Evolutionary conservation across 2,797 vertebrate genomes (phyloP).

Genomic region (Cynodonichthys magdalenae): DNA sequence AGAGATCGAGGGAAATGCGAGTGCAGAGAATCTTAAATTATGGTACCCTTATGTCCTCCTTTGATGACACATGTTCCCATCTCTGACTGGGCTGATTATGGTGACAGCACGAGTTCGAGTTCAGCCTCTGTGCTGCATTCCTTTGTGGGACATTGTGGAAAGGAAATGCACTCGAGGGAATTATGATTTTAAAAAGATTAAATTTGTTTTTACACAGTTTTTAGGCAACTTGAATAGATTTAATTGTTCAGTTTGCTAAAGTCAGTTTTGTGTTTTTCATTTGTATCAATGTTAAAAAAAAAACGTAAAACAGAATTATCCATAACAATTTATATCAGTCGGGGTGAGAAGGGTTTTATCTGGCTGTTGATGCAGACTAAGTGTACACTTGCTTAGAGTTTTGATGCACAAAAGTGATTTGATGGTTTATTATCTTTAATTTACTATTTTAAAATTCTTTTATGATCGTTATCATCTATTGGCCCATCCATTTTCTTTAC

Average conservation of each 20-base stretch:
- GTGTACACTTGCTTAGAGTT: slow-evolving; percentile 20
- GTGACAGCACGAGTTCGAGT: slow-evolving; percentile 49
- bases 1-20: slow-evolving; percentile 35
- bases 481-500: no score
- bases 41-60: slow-evolving; percentile 50
- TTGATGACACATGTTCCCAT: slow-evolving; percentile 57
- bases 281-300: neutral
- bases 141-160: slow-evolving; percentile 30
- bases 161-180: neutral
- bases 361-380: slow-evolving; percentile 19
- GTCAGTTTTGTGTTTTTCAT: no score
- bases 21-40: slow-evolving; percentile 43
- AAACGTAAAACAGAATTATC: neutral
- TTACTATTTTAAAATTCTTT: neutral
- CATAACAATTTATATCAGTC: neutral
- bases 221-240: no score
- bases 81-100: slow-evolving; percentile 41
- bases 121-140: slow-evolving; percentile 26
- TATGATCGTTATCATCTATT: neutral
- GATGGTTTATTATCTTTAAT: neutral
- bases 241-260: no score
- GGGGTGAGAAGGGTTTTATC: slow-evolving; percentile 41
- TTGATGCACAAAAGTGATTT: slow-evolving; percentile 35
- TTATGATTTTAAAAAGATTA: no score
- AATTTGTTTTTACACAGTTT: no score